A percentile compares a stretch with the other conserved stretches of the same genome.
Conservation (phyloP, 2,797 vertebrate genomes). For the Hippocampus kuda region DNA sequence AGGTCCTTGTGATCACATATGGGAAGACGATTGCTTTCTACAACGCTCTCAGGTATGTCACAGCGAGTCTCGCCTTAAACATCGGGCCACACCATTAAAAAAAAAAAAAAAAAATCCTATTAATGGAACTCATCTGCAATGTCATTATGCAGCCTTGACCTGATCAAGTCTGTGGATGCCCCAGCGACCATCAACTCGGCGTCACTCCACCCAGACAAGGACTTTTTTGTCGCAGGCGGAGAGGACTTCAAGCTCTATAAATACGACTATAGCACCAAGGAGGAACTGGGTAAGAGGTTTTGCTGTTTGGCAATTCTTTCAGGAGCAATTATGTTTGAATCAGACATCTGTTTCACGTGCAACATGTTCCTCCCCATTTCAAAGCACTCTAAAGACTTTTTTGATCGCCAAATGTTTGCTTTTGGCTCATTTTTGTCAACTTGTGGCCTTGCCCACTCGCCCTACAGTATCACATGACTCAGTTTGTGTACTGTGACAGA, state of each 20-base stretch:
- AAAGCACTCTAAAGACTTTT: too few species aligned
- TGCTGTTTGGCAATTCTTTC: too few species aligned
- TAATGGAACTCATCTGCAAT: background rate
- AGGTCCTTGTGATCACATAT: slow-evolving; percentile 89
- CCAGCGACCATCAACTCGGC: slow-evolving; percentile 91
- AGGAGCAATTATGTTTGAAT: too few species aligned
- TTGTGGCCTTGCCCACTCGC: too few species aligned
- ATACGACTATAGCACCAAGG: slow-evolving; percentile 89
- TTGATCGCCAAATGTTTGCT: too few species aligned
- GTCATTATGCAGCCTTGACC: slow-evolving; percentile 71
- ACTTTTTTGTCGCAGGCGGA: slow-evolving; percentile 91
- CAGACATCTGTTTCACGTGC: too few species aligned
- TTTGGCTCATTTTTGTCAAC: too few species aligned
- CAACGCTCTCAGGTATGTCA: slow-evolving; percentile 78
- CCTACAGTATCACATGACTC: too few species aligned
- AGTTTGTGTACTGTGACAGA: too few species aligned
- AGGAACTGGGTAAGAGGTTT: slow-evolving; percentile 79
- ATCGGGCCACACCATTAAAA: background rate
- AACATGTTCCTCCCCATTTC: too few species aligned
- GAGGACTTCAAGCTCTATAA: slow-evolving; percentile 99
- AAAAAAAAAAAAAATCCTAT: too few species aligned
- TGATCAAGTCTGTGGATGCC: slow-evolving; percentile 89
- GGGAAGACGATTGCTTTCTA: slow-evolving; percentile 90
- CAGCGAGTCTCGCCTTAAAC: background rate
- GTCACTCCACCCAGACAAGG: slow-evolving; percentile 92